Base-by-base conservation (phyloP, 2,797 vertebrate species). In the Molossus alvarezi region DNA sequence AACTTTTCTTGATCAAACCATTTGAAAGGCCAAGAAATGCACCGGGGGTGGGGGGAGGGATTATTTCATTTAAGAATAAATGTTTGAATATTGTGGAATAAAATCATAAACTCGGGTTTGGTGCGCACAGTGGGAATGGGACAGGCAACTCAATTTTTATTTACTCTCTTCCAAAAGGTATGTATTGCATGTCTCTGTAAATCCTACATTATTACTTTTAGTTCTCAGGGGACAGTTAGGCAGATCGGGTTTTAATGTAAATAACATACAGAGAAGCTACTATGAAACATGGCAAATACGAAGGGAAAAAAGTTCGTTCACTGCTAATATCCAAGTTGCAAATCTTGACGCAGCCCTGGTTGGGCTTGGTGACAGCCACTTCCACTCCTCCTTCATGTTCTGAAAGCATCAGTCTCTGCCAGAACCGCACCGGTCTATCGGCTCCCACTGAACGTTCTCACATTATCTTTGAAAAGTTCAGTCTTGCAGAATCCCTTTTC, bases 311-410 rank as follows among this genome's bases (percentile, higher is more conserved):
- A 92, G 57, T 57, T 88, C 29, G 94, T 96, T 93, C 77, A 83
- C 76, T 97, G 73, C 90, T 97, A 94, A 94, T 53, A 94, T 55
- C 76, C 75, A 67, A 48, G 82, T 0, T 3, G 53, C 72, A 93
- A 87, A 97, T 84, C 45, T 81, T 0, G 0, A 88, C 97, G 97
- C 95, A 64, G 77, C 81, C 96, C 89, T 92, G 97, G 94, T 69
- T 97, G 81, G 5, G 37, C 80, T 83, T 80, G 80, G 81, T 82
- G 95, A 67, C 91, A 96, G 90, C 65, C 89, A 81, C 86, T 95
- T 88, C 88, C 95, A 93, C 33, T 88, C 37, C 37, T 81, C 33
- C 55, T 77, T 77, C 41, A n/a, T 23, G 41, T 69, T 79, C 14
- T 58, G 17, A 67, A 85, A 62, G 29, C 11, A 20, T 83, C 55